Conservation (phyloP, 2,113 vertebrate species). For the Mastomys coucha region DNA sequence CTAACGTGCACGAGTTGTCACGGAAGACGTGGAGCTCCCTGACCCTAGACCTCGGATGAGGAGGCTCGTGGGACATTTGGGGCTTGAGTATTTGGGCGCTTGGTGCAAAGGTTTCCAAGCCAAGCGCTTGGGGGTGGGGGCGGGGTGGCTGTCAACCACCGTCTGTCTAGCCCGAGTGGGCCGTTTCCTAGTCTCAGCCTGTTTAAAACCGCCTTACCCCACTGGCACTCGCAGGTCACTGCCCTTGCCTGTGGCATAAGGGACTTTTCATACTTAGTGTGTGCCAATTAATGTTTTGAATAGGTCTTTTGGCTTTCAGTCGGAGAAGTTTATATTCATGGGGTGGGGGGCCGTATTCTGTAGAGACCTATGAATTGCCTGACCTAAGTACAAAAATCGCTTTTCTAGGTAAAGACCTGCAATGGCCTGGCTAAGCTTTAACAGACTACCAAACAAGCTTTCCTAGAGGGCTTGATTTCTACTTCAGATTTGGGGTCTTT, state of each 20-base stretch:
- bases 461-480: not conserved
- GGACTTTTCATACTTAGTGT: not conserved
- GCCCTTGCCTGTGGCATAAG: not conserved
- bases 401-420: not conserved
- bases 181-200: not conserved
- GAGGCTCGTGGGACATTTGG: not conserved
- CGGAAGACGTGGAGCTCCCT: not conserved
- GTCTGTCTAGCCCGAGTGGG: not conserved
- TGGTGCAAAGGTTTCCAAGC: not conserved
- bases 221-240: not conserved
- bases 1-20: conserved; percentile 16
- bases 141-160: not conserved
- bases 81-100: not conserved
- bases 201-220: not conserved
- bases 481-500: not conserved
- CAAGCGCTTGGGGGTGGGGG: not conserved
- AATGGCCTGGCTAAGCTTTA: not conserved
- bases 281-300: too few species aligned
- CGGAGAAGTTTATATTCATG: not conserved
- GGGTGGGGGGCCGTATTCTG: too few species aligned
- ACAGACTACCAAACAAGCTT: not conserved
- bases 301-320: not conserved
- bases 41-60: not conserved
- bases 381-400: not conserved
- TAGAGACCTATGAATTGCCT: not conserved